Percentiles rank a stretch among this genome's conserved stretches.
phyloP scores from a whole-genome alignment of 2,888 invertebrate genomes.

The Eugnorisma glareosa region DNA sequence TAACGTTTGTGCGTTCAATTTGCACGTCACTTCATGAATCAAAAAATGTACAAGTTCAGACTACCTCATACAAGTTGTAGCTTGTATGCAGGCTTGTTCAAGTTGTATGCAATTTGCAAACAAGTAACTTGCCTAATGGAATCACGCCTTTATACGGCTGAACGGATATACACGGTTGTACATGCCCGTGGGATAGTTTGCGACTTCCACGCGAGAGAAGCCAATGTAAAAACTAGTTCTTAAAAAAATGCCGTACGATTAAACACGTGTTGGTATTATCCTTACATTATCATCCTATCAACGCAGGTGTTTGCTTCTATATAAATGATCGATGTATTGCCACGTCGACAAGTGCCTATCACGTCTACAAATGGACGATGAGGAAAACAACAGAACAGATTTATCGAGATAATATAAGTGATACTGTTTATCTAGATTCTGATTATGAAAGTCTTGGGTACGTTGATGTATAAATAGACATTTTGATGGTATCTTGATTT shows the following conservation, averaged over 20 bases:
- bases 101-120: too few species aligned
- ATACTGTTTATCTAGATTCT: conserved; percentile 7
- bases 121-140: too few species aligned
- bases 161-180: too few species aligned
- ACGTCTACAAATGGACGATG: background rate
- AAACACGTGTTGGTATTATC: background rate
- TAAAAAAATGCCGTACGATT: background rate
- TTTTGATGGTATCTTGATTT: background rate
- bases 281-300: background rate
- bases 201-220: background rate
- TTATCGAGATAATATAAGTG: background rate
- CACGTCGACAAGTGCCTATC: conserved; percentile 7
- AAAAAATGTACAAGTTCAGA: too few species aligned
- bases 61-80: too few species aligned
- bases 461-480: background rate
- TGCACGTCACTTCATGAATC: too few species aligned
- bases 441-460: background rate
- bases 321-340: conserved; percentile 5
- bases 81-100: too few species aligned
- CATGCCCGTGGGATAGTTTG: too few species aligned
- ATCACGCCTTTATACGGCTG: too few species aligned
- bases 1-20: too few species aligned
- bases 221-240: background rate
- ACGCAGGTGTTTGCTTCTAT: conserved; percentile 14
- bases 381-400: conserved; percentile 17